These are phyloP conservation scores for Ceratitis capitata DNA, from an alignment of 1,140 invertebrate genomes.

Conservation along the genomic window DNA sequence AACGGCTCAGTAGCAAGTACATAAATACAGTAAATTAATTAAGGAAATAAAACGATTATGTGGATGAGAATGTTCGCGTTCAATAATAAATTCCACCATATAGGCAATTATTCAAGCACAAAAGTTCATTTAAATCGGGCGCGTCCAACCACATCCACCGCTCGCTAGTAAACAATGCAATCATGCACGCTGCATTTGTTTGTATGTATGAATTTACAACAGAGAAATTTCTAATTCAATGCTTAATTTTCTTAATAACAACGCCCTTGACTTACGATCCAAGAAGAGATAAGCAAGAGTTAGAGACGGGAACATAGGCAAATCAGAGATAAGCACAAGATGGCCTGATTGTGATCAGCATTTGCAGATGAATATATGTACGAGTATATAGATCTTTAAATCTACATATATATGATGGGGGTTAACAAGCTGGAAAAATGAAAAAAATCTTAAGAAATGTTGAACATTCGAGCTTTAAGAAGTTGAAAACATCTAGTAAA, in stretches of 20 bases:
- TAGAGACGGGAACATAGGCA: not conserved
- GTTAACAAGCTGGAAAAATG: not conserved
- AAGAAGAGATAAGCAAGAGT: not conserved
- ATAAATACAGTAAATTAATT: not conserved
- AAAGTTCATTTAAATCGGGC: not conserved
- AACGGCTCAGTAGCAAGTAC: not conserved
- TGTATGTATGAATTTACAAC: not conserved
- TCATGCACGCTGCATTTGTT: not conserved
- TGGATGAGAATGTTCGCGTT: not conserved
- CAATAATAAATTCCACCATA: not conserved
- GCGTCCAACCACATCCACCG: not conserved
- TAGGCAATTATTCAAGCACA: not conserved
- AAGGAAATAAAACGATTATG: not conserved
- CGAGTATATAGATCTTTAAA: not conserved
- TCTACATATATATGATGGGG: not conserved
- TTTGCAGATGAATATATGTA: not conserved
- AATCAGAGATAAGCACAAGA: not conserved
- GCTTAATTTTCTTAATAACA: slow-evolving; percentile 8
- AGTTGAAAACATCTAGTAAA: no score
- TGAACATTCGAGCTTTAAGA: no score
- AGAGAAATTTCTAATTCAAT: not conserved
- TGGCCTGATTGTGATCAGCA: not conserved
- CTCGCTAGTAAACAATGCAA: not conserved
- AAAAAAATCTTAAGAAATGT: no score
- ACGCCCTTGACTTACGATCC: not conserved